These are phyloP conservation scores for Diadema setosum DNA, from an alignment of 35 echinoderm and acorn worm species.

Conservation along the genomic window DNA sequence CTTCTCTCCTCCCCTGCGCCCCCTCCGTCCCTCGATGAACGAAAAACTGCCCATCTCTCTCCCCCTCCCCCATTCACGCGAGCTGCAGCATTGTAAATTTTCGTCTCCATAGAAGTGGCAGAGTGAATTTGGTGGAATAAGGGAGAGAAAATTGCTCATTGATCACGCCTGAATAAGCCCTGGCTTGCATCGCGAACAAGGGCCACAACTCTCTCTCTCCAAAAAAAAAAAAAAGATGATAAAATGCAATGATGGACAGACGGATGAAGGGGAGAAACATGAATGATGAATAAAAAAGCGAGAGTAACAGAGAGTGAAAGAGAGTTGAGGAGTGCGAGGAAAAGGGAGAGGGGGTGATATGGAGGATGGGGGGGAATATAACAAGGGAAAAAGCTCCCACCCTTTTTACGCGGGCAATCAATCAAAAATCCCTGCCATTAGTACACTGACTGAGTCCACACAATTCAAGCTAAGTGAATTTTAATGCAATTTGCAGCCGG, in stretches of 20 bases:
- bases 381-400: neutral
- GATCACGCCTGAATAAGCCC: neutral
- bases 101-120: too few species aligned
- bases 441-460: constrained; percentile 31
- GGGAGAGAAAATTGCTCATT: neutral
- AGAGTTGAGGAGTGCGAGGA: neutral
- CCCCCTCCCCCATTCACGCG: too few species aligned
- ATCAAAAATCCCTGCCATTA: constrained; percentile 32
- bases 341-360: neutral
- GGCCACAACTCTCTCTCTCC: too few species aligned
- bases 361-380: neutral
- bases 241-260: too few species aligned
- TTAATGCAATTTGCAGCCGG: constrained; percentile 28
- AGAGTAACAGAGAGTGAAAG: neutral
- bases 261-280: too few species aligned
- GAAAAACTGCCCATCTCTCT: too few species aligned
- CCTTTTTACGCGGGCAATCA: constrained; percentile 20
- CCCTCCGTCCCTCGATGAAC: too few species aligned
- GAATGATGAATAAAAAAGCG: too few species aligned
- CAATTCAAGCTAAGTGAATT: constrained; percentile 31
- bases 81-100: too few species aligned
- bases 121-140: too few species aligned
- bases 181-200: neutral
- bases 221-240: too few species aligned
- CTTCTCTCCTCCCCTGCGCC: too few species aligned